A percentile compares a stretch with the other conserved stretches of the same genome.
phyloP scores from a whole-genome alignment of 2,888 invertebrate genomes.

The Drosophila robusta region DNA sequence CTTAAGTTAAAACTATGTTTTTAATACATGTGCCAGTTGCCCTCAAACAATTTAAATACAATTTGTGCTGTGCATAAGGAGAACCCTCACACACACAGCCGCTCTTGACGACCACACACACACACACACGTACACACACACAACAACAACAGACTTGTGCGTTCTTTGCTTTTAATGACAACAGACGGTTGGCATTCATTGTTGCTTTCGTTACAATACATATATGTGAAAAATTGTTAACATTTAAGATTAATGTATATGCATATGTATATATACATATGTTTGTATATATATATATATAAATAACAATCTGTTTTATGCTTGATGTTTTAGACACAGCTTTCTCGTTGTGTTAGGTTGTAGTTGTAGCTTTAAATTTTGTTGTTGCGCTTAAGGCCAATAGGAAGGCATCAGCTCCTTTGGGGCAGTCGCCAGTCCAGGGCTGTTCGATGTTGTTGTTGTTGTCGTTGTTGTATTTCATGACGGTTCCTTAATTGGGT shows the following conservation, averaged over 20 bases:
- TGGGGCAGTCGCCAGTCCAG: background rate
- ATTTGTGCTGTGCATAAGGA: constrained; percentile 11
- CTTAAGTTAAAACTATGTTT: constrained; percentile 1
- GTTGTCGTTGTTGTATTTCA: constrained; percentile 6
- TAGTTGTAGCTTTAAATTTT: constrained; percentile 22
- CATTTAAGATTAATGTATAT: constrained; percentile 42
- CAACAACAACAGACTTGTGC: constrained; percentile 29
- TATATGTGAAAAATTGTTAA: constrained; percentile 35
- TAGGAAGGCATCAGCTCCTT: constrained; percentile 40
- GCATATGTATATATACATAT: constrained; percentile 36
- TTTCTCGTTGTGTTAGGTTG: constrained; percentile 21
- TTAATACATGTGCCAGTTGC: constrained; percentile 18
- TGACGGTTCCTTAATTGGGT: constrained; percentile 29
- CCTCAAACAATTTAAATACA: constrained; percentile 16
- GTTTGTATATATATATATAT: constrained; percentile 4
- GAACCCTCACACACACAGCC: constrained; percentile 3
- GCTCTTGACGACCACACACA: background rate
- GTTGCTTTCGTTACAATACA: constrained; percentile 46
- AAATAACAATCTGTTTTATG: constrained; percentile 41
- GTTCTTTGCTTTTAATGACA: constrained; percentile 21
- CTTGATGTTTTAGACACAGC: constrained; percentile 46
- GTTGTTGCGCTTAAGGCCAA: constrained; percentile 48
- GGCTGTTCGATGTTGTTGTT: constrained; percentile 12
- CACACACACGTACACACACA: constrained; percentile 8
- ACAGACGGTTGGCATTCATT: constrained; percentile 17